A percentile compares a stretch with the other conserved stretches of the same genome.
phyloP scores from a whole-genome alignment of 2,113 vertebrate species.

The Sebastes schlegelii region DNA sequence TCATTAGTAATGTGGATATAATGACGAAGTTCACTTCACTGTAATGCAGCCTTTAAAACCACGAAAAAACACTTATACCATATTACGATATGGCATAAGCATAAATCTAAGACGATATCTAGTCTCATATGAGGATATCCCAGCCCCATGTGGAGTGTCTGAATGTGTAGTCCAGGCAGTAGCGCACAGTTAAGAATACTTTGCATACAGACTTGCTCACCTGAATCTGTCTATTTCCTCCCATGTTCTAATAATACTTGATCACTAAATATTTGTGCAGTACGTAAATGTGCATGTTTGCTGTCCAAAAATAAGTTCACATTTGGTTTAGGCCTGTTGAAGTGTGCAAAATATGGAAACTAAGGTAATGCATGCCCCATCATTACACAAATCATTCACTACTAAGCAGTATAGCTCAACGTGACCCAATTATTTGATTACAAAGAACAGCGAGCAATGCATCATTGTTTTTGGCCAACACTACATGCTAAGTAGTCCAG shows the following conservation, averaged over 20 bases:
- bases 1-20: too few species aligned
- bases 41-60: too few species aligned
- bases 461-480: constrained; percentile 11
- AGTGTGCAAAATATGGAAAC: not conserved
- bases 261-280: not conserved
- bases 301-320: not conserved
- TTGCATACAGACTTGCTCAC: not conserved
- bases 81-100: too few species aligned
- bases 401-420: not conserved
- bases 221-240: not conserved
- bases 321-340: not conserved
- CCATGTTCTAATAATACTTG: not conserved
- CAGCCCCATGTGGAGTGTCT: not conserved
- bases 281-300: not conserved
- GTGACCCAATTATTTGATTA: constrained; percentile 4
- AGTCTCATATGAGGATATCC: too few species aligned
- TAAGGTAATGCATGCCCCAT: not conserved
- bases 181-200: not conserved
- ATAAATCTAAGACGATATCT: too few species aligned
- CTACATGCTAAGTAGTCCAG: not conserved
- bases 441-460: not conserved
- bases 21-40: too few species aligned
- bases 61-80: too few species aligned
- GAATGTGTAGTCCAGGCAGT: not conserved
- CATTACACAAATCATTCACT: not conserved